Conservation (phyloP, 2,113 vertebrate genomes). For the Callorhinus ursinus region DNA sequence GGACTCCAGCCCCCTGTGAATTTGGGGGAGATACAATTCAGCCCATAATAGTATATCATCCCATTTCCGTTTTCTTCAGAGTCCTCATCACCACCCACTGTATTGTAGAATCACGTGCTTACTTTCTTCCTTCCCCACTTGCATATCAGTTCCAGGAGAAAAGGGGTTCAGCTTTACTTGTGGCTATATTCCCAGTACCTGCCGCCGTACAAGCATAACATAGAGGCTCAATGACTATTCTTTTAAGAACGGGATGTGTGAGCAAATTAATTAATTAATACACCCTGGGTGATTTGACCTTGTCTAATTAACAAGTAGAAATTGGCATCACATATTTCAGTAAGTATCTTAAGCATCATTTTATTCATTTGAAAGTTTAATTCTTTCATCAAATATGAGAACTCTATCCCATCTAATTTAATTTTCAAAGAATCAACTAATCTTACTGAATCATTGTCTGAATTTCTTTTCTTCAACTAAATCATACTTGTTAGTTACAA, state of each 20-base stretch:
- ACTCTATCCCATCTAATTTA: constrained; percentile 16
- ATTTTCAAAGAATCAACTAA: constrained; percentile 60
- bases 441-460: constrained; percentile 43
- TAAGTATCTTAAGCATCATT: neutral
- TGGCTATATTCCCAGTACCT: neutral
- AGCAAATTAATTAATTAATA: neutral
- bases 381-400: constrained; percentile 45
- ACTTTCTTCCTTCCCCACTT: neutral
- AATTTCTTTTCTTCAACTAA: constrained; percentile 74
- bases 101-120: neutral
- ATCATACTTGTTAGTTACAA: constrained; percentile 74
- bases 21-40: neutral
- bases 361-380: constrained; percentile 27
- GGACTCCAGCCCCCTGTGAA: neutral
- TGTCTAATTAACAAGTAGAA: constrained; percentile 50
- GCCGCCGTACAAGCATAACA: neutral
- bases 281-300: neutral
- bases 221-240: neutral
- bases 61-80: neutral
- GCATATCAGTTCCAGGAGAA: neutral
- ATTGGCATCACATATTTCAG: neutral
- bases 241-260: neutral
- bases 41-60: neutral
- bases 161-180: neutral
- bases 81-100: neutral